Evolutionary conservation across 2,888 invertebrate genomes (phyloP).

Genomic region (Netelia melanura): DNA sequence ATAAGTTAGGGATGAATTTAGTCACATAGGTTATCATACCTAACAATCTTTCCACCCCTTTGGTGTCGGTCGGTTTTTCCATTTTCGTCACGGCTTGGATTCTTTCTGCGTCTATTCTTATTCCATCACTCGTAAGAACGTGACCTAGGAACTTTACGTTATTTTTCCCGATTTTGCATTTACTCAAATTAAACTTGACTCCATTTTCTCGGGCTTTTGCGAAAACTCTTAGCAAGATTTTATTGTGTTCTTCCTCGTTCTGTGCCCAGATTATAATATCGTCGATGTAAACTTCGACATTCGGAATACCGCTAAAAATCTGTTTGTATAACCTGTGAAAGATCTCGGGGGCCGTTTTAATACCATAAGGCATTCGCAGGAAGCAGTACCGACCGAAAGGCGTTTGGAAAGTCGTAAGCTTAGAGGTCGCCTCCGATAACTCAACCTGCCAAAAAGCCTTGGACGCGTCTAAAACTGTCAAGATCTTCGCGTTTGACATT

Average conservation of each 20-base stretch:
- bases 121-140: constrained; percentile 48
- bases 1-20: too few relatives aligned
- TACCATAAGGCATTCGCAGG: constrained; percentile 72
- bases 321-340: constrained; percentile 66
- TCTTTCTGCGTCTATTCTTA: constrained; percentile 55
- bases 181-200: constrained; percentile 58
- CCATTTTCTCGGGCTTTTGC: constrained; percentile 38
- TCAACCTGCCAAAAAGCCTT: background rate
- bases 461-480: too few relatives aligned
- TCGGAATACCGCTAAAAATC: constrained; percentile 61
- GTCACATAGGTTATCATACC: constrained; percentile 38
- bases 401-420: constrained; percentile 75
- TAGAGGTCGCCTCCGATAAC: constrained; percentile 71
- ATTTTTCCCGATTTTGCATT: constrained; percentile 58
- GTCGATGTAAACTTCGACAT: constrained; percentile 67
- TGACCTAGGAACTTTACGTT: constrained; percentile 64
- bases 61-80: constrained; percentile 52
- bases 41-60: constrained; percentile 61
- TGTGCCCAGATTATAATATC: constrained; percentile 67
- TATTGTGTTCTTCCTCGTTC: constrained; percentile 49
- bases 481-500: too few relatives aligned
- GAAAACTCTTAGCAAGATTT: constrained; percentile 52
- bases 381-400: constrained; percentile 76
- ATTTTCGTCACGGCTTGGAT: constrained; percentile 59
- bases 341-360: constrained; percentile 67